Evolutionary conservation across 2,113 vertebrate species (phyloP), one percentile per base, ranked within the genome.

Genomic region (Nyctereutes procyonoides): DNA sequence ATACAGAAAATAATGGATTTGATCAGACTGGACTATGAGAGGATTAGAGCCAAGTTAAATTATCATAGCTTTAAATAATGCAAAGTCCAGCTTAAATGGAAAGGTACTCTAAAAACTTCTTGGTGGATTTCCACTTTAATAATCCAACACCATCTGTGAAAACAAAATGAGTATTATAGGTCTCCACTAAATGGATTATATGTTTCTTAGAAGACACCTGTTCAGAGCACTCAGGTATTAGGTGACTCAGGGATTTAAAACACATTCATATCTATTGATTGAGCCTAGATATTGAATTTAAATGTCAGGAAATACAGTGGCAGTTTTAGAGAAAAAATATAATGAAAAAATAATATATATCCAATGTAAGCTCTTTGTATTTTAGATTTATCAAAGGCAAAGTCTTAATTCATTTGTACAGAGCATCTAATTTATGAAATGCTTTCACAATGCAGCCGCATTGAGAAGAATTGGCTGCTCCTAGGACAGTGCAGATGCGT

Each of bases 91-190:
- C 76, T 92, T 80, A 82, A 89, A 74, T 35, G 58, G 48, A 88
- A 96, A 96, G 38, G 30, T 96, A 65, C 63, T 90, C 83, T 83
- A 83, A 67, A 95, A 84, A 90, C 48, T 90, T 96, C 95, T 94
- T 97, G 96, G 93, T 76, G 20, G 56, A 63, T 90, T 97, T 97
- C 93, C 95, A 62, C 84, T 93, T 84, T 95, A 95, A 97, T 96
- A 97, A 97, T 92, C 94, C 81, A 94, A 62, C 58, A 94, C 93
- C 94, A 97, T 92, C 93, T 97, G 94, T 97, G 88, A 90, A 97
- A 95, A 97, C 32, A 84, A 93, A 95, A 83, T 60, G 32, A 20
- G 76, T n/a, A 96, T 96, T 90, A 84, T 60, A 73, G 62, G 56
- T 35, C 79, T 87, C 35, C 77, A 84, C 96, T 96, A 97, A 96